Percentiles rank a stretch among this genome's conserved stretches.
These are phyloP conservation scores for Pseudorectes ferrugineus DNA, from an alignment of 2,113 vertebrate species.

Conservation along the genomic window DNA sequence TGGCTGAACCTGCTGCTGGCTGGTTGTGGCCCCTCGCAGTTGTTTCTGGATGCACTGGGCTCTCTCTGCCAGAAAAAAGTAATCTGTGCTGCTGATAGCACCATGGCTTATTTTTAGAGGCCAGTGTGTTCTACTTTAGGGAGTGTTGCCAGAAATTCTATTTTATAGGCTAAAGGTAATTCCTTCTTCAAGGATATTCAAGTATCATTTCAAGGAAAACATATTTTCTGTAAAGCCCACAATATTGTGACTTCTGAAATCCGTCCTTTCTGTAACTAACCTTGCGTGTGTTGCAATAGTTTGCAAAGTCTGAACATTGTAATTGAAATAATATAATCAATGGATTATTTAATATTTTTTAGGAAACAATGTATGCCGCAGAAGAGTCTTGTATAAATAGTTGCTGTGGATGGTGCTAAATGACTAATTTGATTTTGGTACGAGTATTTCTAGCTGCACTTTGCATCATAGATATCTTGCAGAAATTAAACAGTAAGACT, in stretches of 20 bases:
- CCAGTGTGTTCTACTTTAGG: background rate
- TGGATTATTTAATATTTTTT: background rate
- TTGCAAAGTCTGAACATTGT: background rate
- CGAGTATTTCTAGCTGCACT: background rate
- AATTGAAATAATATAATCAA: background rate
- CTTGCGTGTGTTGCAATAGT: background rate
- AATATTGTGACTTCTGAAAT: background rate
- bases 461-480: background rate
- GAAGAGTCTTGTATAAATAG: background rate
- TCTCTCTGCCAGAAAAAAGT: background rate
- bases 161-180: conserved; percentile 8
- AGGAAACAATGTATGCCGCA: background rate
- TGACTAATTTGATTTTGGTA: background rate
- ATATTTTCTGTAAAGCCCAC: background rate
- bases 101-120: conserved; percentile 36
- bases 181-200: background rate
- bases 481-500: background rate
- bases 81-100: background rate
- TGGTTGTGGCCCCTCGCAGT: background rate
- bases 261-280: background rate
- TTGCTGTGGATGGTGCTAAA: background rate
- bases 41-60: background rate
- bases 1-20: background rate
- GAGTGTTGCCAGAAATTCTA: background rate
- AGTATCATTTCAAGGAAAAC: background rate